phyloP scores from a whole-genome alignment of 2,113 vertebrate species.

The Tor tambroides region DNA sequence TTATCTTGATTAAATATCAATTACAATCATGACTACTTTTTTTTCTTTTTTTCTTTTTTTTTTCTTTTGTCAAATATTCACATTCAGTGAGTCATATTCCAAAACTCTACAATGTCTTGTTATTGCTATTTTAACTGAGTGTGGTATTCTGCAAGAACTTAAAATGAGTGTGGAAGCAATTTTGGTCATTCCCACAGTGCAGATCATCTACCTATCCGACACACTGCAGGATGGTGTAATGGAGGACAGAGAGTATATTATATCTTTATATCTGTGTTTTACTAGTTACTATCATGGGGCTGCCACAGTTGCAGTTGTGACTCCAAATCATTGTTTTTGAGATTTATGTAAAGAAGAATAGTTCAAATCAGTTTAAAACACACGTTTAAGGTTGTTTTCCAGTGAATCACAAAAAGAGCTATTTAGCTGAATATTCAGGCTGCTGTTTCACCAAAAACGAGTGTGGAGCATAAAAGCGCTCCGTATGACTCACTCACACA shows the following conservation, averaged over 20 bases:
- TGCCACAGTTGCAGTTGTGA: not conserved
- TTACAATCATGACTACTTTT: no score
- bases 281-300: not conserved
- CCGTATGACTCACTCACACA: no score
- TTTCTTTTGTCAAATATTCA: no score
- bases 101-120: not conserved
- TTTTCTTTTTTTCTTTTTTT: no score
- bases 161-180: not conserved
- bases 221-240: not conserved
- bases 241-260: not conserved
- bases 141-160: not conserved
- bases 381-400: not conserved
- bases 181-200: not conserved
- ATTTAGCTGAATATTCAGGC: not conserved
- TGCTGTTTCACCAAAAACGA: not conserved
- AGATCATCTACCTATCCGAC: not conserved
- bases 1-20: no score
- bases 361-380: not conserved
- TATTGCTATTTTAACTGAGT: not conserved
- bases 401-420: not conserved
- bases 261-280: conserved; percentile 4
- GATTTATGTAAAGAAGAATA: not conserved
- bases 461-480: not conserved
- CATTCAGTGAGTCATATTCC: no score
- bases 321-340: not conserved